Evolutionary conservation across 2,888 invertebrate species (phyloP), one percentile per base, ranked within the genome.

Genomic region (Agrochola lychnidis): DNA sequence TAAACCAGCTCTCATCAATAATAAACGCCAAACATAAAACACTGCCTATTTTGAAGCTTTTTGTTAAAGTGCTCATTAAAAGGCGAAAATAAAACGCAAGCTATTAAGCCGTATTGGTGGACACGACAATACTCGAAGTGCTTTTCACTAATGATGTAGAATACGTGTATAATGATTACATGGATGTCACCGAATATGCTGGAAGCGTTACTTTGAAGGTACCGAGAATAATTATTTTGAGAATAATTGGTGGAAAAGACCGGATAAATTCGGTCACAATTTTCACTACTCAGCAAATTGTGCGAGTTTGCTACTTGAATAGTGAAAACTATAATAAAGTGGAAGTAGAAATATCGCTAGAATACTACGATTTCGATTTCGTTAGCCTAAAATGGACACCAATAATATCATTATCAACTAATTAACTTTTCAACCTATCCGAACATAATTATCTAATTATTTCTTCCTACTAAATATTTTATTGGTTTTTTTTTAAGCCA

Each of bases 41-140:
- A 85, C 78, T 80, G 69, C 59, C 78, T 83, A 82, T 90, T 89
- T 90, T 84, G 79, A 90, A 90, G 89, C 90, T 91, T 92, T 92
- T 91, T 92, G 88, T 91, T 89, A 89, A 91, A 94, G 92, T 93
- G 92, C 91, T 94, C 94, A 93, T 94, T 94, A 94, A 91, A 91
- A 90, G 88, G 89, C 88, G 87, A 90, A 92, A 92, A 93, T 91
- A 89, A 92, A 92, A 79, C 87, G 84, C 56, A 76, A 84, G 81
- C 89, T 89, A 91, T 92, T 91, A 93, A 91, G 88, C 91, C 87
- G 87, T 88, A 83, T 89, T 88, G 90, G 87, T 88, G 85, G 78
- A 85, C 83, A 86, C 83, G 83, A 92, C 91, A 93, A 94, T 91
- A 90, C 89, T 81, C 85, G 85, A 82, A 91, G 91, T 92, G 91